Evolutionary conservation across 1,140 invertebrate species (phyloP), one percentile per base, ranked within the genome.

Genomic region (Hirudo medicinalis): DNA sequence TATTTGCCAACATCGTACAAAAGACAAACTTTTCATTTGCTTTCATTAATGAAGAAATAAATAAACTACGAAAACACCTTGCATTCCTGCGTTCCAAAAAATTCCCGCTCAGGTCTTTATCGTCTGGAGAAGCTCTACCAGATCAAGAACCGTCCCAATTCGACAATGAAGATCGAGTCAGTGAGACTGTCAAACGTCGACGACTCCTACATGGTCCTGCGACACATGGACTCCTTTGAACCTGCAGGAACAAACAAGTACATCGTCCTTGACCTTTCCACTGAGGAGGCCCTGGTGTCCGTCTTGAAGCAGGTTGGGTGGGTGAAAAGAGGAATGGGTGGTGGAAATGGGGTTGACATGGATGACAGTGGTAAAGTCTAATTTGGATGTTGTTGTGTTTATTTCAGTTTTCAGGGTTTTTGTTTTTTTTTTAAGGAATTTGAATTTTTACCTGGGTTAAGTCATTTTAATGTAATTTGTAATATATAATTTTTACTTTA

Each of bases 251-350:
- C 54, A 17, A 27, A 66, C n/a, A 76, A 75, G 32, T 74, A 74
- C 70, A 79, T 79, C 17, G 75, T 79, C 5, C 71, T 78, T 49
- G 78, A 79, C 55, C 70, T 79, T 3, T 76, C 76, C 0, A 76
- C 76, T 2, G 70, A 69, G n/a, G 69, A 71, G 15, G 75, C 78
- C 29, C 76, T 76, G 53, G 75, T 75, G 54, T 32, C 70, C 2
- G 75, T 78, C 13, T 69, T 78, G 54, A 75, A 76, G 60, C 77
- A 78, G 76, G 78, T 79, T 20, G 53, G 66, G 20, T 13, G 32
- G n/a, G 40, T 19, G 0, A 11, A 25, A 20, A 32, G 53, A 20
- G 9, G 25, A 20, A 25, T n/a, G 20, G 54, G 9, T 2, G 54
- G 54, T 25, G 25, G 25, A n/a, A 9, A 57, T 57, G 54, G 25